Percentiles rank a stretch among this genome's conserved stretches.
phyloP scores from a whole-genome alignment of 2,113 vertebrate genomes.

The Antennarius striatus region DNA sequence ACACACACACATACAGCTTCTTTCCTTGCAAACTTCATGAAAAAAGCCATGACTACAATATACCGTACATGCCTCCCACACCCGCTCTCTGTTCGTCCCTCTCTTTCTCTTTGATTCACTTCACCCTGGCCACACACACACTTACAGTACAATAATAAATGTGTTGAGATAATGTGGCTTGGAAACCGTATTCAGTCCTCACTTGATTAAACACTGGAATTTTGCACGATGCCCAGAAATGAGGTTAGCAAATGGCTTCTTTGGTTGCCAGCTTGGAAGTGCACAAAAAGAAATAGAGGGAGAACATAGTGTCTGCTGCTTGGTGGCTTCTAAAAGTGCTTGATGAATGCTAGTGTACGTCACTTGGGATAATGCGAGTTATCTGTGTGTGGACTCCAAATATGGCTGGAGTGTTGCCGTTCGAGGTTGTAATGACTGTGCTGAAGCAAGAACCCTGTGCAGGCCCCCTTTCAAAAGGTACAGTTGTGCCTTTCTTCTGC shows the following conservation, averaged over 20 bases:
- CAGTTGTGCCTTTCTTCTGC: constrained; percentile 69
- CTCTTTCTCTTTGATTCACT: constrained; percentile 53
- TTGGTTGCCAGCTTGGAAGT: constrained; percentile 80
- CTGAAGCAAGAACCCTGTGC: constrained; percentile 74
- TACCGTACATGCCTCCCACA: constrained; percentile 36
- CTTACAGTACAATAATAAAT: constrained; percentile 83
- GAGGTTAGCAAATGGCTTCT: constrained; percentile 83
- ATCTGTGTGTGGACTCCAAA: constrained; percentile 75
- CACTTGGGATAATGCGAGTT: constrained; percentile 73
- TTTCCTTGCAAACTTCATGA: constrained; percentile 65
- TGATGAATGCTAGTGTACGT: constrained; percentile 81
- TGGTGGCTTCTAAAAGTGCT: constrained; percentile 74
- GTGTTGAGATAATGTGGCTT: constrained; percentile 85
- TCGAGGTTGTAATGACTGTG: constrained; percentile 77
- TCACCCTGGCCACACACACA: constrained; percentile 79
- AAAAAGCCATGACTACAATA: constrained; percentile 62
- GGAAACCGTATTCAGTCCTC: constrained; percentile 78
- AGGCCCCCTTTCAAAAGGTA: constrained; percentile 68
- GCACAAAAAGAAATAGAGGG: constrained; percentile 77
- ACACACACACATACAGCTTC: too few relatives aligned
- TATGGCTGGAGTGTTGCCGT: constrained; percentile 77
- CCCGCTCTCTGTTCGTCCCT: constrained; percentile 26
- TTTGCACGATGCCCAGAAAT: constrained; percentile 82
- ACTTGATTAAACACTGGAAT: constrained; percentile 86
- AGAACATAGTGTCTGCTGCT: constrained; percentile 78